phyloP scores from a whole-genome alignment of 2,888 invertebrate species.

The Pachydiplax longipennis region DNA sequence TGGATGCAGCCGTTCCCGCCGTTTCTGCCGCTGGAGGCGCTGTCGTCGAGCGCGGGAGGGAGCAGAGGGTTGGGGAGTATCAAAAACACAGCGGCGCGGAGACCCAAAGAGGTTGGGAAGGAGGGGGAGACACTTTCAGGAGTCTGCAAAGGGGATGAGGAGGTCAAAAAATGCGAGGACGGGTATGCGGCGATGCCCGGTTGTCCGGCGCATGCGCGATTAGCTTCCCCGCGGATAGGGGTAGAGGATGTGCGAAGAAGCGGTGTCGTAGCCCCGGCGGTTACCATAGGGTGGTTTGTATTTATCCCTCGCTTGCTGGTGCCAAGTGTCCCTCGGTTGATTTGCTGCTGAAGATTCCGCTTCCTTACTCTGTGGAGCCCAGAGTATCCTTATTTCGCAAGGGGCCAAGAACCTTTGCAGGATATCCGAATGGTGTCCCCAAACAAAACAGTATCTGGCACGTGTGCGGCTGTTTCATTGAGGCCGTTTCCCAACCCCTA shows the following conservation, averaged over 20 bases:
- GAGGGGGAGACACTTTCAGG: background rate
- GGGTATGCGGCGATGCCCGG: background rate
- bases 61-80: background rate
- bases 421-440: background rate
- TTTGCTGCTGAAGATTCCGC: background rate
- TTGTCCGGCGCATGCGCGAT: background rate
- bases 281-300: background rate
- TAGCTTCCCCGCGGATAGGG: background rate
- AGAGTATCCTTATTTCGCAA: background rate
- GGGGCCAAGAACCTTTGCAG: background rate
- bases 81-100: slow-evolving; percentile 18
- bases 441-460: background rate
- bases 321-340: background rate
- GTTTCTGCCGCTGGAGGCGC: background rate
- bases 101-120: background rate
- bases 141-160: background rate
- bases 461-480: background rate
- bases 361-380: background rate
- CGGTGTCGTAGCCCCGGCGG: background rate
- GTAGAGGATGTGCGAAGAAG: background rate
- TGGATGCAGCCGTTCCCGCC: background rate
- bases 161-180: background rate
- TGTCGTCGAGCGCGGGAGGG: background rate
- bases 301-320: background rate
- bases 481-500: background rate